phyloP scores from a whole-genome alignment of 1,140 invertebrate species.

The Brachionus plicatilis region DNA sequence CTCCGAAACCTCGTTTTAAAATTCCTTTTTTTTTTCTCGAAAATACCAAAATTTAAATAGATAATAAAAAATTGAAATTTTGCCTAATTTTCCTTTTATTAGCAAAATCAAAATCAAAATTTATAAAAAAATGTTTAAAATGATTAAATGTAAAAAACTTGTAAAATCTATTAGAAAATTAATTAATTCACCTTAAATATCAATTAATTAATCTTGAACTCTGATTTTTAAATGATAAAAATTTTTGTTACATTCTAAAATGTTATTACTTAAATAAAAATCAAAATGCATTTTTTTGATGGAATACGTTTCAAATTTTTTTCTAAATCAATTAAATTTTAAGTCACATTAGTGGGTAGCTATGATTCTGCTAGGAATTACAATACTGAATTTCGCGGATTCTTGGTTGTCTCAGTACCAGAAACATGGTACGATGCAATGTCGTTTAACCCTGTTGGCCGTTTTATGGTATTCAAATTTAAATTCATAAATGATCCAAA shows the following conservation, averaged over 20 bases:
- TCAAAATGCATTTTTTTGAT: no score
- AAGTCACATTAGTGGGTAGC: not conserved
- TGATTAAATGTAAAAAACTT: no score
- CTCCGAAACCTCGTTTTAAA: not conserved
- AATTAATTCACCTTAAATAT: no score
- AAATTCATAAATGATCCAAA: not conserved
- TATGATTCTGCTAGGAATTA: not conserved
- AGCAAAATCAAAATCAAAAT: no score
- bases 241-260: no score
- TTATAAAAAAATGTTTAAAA: no score
- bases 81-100: no score
- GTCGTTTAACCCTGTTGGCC: not conserved
- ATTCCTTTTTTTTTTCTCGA: not conserved
- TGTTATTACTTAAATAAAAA: no score
- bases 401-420: conserved; percentile 16
- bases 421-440: conserved; percentile 30
- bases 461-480: conserved; percentile 15
- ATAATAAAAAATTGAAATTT: not conserved
- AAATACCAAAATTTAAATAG: not conserved
- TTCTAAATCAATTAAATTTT: not conserved
- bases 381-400: conserved; percentile 19
- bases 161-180: no score
- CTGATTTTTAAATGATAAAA: not conserved
- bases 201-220: not conserved
- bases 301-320: no score